phyloP scores from a whole-genome alignment of 1,140 invertebrate genomes.

The Brachionus rubens region DNA sequence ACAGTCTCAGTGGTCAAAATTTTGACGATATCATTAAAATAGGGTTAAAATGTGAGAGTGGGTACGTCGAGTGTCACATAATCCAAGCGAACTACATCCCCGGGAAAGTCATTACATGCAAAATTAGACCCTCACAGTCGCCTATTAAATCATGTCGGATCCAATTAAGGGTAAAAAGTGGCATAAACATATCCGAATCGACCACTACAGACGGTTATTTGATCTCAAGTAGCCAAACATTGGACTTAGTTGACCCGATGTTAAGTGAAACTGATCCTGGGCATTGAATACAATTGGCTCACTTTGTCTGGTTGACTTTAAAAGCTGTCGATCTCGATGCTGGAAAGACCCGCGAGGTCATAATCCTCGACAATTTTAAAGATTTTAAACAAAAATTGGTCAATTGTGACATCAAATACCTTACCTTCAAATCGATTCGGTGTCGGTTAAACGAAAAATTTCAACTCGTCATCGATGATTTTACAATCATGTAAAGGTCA shows the following conservation, averaged over 20 bases:
- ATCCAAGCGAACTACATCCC: not conserved
- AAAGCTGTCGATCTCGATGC: constrained; percentile 11
- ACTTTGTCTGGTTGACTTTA: constrained; percentile 26
- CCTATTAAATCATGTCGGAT: not conserved
- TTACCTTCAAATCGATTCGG: not conserved
- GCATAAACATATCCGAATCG: not conserved
- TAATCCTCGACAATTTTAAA: not conserved
- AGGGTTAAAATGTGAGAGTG: not conserved
- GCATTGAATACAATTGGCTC: constrained; percentile 5
- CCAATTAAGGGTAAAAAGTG: not conserved
- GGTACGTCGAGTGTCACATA: not conserved
- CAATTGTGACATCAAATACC: constrained; percentile 21
- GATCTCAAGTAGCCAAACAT: not conserved
- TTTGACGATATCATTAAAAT: not conserved
- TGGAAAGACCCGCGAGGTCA: not conserved
- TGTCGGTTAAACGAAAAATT: constrained; percentile 26
- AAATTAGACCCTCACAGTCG: not conserved
- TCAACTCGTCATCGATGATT: not conserved
- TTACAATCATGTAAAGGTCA: not conserved
- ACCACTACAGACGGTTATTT: too few relatives aligned
- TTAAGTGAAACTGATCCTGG: not conserved
- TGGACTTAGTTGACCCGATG: not conserved
- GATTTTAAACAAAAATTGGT: not conserved
- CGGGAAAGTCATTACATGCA: not conserved
- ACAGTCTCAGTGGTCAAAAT: not conserved